Conservation (phyloP, 2,797 vertebrate species). For the Intellagama lesueurii region DNA sequence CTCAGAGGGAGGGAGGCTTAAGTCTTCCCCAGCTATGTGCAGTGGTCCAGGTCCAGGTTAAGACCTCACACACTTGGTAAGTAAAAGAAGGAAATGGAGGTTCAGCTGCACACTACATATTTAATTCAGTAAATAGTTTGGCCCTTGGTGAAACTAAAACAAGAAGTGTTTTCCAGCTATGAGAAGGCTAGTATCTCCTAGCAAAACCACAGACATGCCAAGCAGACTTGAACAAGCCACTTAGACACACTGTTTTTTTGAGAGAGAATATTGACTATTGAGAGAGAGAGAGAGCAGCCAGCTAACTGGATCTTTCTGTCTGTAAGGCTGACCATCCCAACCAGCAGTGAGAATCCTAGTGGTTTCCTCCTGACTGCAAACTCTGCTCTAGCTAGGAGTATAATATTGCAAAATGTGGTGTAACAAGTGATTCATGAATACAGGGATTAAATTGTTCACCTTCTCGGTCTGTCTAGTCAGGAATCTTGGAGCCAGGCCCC, state of each 20-base stretch:
- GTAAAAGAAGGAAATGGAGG: background rate
- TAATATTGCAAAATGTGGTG: background rate
- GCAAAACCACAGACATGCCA: slow-evolving; percentile 13
- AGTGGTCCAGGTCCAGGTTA: background rate
- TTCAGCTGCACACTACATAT: background rate
- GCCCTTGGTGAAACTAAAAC: background rate
- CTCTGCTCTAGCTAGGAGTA: too few relatives aligned
- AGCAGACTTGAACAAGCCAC: background rate
- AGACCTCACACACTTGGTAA: background rate
- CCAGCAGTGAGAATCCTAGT: background rate
- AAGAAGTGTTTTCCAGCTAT: background rate
- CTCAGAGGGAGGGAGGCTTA: background rate
- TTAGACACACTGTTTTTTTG: background rate
- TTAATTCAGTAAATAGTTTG: background rate
- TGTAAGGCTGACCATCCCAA: background rate
- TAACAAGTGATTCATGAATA: background rate
- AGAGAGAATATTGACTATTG: background rate
- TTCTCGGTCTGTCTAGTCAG: background rate
- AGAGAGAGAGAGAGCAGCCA: background rate
- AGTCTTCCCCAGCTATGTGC: background rate
- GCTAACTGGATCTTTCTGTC: too few relatives aligned
- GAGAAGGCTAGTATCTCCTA: background rate
- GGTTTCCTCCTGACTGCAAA: background rate
- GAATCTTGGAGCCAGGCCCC: background rate
- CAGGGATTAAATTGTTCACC: background rate